phyloP scores from a whole-genome alignment of 2,888 invertebrate genomes.

The Eupithecia inturbata region DNA sequence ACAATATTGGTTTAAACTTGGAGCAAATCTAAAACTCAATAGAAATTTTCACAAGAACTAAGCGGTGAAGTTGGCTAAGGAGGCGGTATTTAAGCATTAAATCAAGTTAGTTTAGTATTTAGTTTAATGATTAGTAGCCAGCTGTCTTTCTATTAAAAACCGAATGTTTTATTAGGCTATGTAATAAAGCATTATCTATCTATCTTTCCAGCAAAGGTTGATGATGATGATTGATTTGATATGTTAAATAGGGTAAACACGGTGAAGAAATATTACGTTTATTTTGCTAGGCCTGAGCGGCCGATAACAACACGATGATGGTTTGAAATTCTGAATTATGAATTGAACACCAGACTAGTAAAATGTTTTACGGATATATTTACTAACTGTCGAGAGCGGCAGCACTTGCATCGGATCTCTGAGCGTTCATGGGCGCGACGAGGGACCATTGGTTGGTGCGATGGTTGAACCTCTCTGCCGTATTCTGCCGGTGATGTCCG shows the following conservation, averaged over 20 bases:
- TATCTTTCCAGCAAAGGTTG: too few relatives aligned
- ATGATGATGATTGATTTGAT: too few relatives aligned
- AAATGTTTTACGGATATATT: background rate
- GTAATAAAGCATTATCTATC: too few relatives aligned
- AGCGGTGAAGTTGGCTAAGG: background rate
- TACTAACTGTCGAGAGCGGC: slow-evolving; percentile 90
- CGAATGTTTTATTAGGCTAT: too few relatives aligned
- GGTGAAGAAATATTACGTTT: too few relatives aligned
- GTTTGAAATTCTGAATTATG: too few relatives aligned
- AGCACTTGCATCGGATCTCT: slow-evolving; percentile 95
- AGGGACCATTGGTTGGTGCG: slow-evolving; percentile 94
- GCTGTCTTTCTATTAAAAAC: too few relatives aligned
- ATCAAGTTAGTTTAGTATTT: background rate
- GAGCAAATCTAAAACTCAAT: too few relatives aligned
- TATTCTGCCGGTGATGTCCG: slow-evolving; percentile 93
- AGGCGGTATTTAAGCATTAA: background rate
- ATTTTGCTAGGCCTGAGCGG: background rate
- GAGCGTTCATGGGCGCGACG: slow-evolving; percentile 94
- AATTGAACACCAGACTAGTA: too few relatives aligned
- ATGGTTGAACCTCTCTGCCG: slow-evolving; percentile 93
- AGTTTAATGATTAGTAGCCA: too few relatives aligned
- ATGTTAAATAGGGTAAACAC: too few relatives aligned
- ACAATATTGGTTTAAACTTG: background rate
- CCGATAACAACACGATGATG: background rate
- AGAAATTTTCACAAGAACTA: background rate